Conservation (phyloP, 2,113 vertebrate species). For the Limanda limanda region DNA sequence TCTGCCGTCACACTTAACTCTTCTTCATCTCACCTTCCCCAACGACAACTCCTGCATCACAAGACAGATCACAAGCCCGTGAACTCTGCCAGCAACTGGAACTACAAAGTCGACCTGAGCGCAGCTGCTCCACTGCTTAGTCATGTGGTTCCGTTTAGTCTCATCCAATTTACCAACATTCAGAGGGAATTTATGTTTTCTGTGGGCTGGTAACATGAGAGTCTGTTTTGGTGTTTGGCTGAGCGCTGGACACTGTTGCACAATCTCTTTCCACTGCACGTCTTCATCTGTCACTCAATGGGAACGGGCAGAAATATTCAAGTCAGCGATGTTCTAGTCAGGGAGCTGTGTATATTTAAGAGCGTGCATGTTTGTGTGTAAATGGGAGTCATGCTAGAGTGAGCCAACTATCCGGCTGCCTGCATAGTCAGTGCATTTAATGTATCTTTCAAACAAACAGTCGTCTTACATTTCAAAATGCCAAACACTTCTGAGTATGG, state of each 20-base stretch:
- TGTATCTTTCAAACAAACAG: background rate
- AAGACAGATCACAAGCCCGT: constrained; percentile 2
- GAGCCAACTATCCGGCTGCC: background rate
- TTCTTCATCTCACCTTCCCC: constrained; percentile 21
- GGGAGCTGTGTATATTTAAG: background rate
- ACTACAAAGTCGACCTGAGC: background rate
- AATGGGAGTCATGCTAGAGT: background rate
- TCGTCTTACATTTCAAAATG: background rate
- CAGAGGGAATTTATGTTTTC: constrained; percentile 42
- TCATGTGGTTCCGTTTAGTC: constrained; percentile 69
- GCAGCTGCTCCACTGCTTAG: constrained; percentile 25
- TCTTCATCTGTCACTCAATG: constrained; percentile 15
- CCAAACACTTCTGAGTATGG: background rate
- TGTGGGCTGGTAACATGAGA: constrained; percentile 58
- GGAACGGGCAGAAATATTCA: constrained; percentile 25
- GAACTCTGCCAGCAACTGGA: constrained; percentile 5
- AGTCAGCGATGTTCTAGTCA: constrained; percentile 15
- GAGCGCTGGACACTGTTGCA: constrained; percentile 43
- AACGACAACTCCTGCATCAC: constrained; percentile 31
- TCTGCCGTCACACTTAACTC: constrained; percentile 16
- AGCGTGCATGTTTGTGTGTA: background rate
- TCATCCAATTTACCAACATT: constrained; percentile 51
- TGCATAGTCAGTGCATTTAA: background rate
- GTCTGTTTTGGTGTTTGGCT: constrained; percentile 54
- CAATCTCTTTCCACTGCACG: constrained; percentile 23